Base-by-base conservation (phyloP, 2,113 vertebrate genomes). In the Menura novaehollandiae region DNA sequence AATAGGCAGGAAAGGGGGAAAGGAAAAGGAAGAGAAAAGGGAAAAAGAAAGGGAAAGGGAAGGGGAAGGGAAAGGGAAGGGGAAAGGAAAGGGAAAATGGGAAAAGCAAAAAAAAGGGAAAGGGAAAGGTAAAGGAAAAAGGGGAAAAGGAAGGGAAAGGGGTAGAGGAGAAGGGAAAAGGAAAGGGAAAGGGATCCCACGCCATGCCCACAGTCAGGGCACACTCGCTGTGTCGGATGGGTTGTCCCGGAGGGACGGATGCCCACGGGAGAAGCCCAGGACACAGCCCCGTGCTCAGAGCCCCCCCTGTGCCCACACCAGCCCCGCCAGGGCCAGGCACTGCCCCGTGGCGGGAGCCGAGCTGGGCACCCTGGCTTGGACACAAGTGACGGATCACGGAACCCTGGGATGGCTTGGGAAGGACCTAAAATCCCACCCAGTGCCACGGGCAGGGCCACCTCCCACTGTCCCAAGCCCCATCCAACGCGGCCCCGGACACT, bases 141-240 rank as follows among this genome's bases (percentile, higher is more conserved):
- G 24, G 19, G 4, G 9, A 23, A 16, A 28, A 8, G 6, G 3
- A 10, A 13, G 16, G 2, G 2, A 3, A 13, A 11, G 26, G 2
- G 20, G 6, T 2, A 7, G 24, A 3, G 3, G 3, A 9, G 3
- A 30, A 20, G 7, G 41, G 24, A 28, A 35, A 10, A 6, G 43
- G 15, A 11, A 35, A 59, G 15, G 63, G 52, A 4, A 15, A 47
- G 16, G 43, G 32, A 24, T 58, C n/a, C 56, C 14, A 59, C 14
- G 5, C 24, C n/a, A 37, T 4, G 10, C 35, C n/a, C 58, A 8
- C 58, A 37, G 58, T 37, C 23, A 60, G 35, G 58, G 37, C 58
- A 60, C 35, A 27, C 58, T 35, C 17, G 35, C 35, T 12, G n/a
- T 27, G 15, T 3, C 7, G 58, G 58, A 24, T 27, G 58, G 10